Base-by-base conservation (phyloP, 37 sponge, comb jelly and placozoan species). In the Tethya wilhelma region DNA sequence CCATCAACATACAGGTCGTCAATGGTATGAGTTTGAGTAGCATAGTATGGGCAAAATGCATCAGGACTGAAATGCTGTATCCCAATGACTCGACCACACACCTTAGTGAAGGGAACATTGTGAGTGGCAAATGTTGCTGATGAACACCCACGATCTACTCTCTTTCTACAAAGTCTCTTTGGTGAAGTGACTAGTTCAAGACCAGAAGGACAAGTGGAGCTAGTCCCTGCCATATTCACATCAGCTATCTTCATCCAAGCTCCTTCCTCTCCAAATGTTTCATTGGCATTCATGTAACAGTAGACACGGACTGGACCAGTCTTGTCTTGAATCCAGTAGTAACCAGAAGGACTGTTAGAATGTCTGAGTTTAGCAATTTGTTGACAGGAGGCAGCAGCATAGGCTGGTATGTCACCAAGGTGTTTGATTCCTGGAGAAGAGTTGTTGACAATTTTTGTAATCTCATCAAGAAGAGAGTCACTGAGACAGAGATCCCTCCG, bases 251-350 rank as follows among this genome's bases (percentile, higher is more conserved):
- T 71, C 72, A 58, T 81, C 73, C 67, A 71, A 42, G 39, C 82
- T 38, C 73, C 41, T 31, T 58, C 64, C 2, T 0, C 82, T 36
- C 17, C 41, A 19, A 25, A 7, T 36, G 2, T 34, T 38, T 34
- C 65, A n/a, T n/a, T n/a, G n/a, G n/a, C n/a, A n/a, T n/a, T 65
- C 64, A 81, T 56, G 23, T 71, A 45, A 70, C 82, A 81, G 82
- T 59, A 81, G 25, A 69, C 69, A 25, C 56, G 66, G 25, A 49
- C 59, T 37, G 80, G 60, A 55, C 46, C 64, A 70, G 31, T 30
- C 19, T 37, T 41, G 1, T 59, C 45, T 20, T 58, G 58, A 20
- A 81, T 81, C 82, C 73, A 71, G 43, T 70, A 81, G 33, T 71
- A 58, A 3, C 73, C 73, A 59, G 82, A 81, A n/a, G n/a, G n/a